Percentiles rank a stretch among this genome's conserved stretches.
Conservation (phyloP, 2,113 vertebrate genomes). For the Copsychus sechellarum region DNA sequence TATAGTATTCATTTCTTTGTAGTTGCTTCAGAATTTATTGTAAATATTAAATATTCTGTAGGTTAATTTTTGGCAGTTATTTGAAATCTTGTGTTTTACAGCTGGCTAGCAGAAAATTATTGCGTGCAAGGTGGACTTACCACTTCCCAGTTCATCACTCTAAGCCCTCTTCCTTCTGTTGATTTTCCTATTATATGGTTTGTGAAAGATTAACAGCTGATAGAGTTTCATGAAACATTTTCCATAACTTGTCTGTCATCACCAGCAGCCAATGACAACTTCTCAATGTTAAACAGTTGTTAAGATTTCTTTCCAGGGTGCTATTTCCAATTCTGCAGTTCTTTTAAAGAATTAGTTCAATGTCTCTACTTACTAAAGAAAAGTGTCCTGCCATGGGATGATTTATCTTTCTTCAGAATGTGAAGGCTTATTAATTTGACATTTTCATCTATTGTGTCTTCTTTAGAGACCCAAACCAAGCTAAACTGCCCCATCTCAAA, state of each 20-base stretch:
- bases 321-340: fast-evolving
- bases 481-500: neutral
- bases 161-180: neutral
- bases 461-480: neutral
- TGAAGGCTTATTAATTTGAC: neutral
- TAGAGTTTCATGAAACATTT: neutral
- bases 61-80: neutral
- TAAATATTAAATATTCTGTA: neutral
- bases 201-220: neutral
- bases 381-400: neutral
- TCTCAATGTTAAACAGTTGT: neutral
- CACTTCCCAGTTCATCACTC: neutral
- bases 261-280: neutral
- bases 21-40: neutral
- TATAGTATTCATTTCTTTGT: neutral
- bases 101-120: neutral
- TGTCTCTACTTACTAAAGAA: neutral
- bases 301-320: neutral
- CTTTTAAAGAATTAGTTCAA: neutral
- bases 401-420: neutral
- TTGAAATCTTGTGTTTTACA: neutral
- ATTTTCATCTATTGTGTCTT: neutral
- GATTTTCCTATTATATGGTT: neutral
- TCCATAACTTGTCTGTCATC: neutral
- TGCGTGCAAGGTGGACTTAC: neutral